These are phyloP conservation scores for Imbricaverruca yamaguchii DNA, from an alignment of 2,888 invertebrate genomes.

Conservation along the genomic window DNA sequence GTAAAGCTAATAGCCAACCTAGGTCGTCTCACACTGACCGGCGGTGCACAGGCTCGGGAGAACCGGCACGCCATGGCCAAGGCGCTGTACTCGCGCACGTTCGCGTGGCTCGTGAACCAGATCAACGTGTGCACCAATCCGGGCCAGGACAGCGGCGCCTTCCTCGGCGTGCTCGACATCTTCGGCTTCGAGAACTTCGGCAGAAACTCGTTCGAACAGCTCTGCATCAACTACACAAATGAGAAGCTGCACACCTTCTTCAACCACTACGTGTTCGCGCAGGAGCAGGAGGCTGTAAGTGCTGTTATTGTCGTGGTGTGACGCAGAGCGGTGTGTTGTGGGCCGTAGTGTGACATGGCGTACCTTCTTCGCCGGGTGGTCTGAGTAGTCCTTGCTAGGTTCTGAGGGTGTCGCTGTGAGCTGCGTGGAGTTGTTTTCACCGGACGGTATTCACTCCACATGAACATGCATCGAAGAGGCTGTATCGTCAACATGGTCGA, in stretches of 20 bases:
- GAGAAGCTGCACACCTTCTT: conserved; percentile 93
- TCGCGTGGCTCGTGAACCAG: conserved; percentile 86
- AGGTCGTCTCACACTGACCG: too few relatives aligned
- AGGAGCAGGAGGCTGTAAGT: conserved; percentile 88
- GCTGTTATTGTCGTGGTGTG: background rate
- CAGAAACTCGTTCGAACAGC: conserved; percentile 82
- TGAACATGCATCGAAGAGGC: too few relatives aligned
- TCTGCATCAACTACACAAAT: conserved; percentile 90
- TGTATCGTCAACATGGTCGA: too few relatives aligned
- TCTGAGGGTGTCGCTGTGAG: too few relatives aligned
- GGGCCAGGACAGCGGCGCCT: conserved; percentile 60
- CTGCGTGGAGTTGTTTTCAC: too few relatives aligned
- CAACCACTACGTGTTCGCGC: conserved; percentile 89
- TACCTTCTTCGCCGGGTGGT: too few relatives aligned
- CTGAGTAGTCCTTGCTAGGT: too few relatives aligned
- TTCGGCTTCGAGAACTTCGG: conserved; percentile 91
- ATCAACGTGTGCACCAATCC: conserved; percentile 88
- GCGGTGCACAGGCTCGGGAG: conserved; percentile 61
- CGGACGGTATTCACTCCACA: too few relatives aligned
- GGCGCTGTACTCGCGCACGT: conserved; percentile 78
- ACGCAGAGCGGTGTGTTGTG: too few relatives aligned
- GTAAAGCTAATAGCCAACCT: too few relatives aligned
- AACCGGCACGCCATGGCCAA: conserved; percentile 91
- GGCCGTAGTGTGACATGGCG: too few relatives aligned
- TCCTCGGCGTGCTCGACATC: conserved; percentile 83